A percentile compares a stretch with the other conserved stretches of the same genome.
These are phyloP conservation scores for Uloborus diversus DNA, from an alignment of 1,140 invertebrate genomes.

Conservation along the genomic window DNA sequence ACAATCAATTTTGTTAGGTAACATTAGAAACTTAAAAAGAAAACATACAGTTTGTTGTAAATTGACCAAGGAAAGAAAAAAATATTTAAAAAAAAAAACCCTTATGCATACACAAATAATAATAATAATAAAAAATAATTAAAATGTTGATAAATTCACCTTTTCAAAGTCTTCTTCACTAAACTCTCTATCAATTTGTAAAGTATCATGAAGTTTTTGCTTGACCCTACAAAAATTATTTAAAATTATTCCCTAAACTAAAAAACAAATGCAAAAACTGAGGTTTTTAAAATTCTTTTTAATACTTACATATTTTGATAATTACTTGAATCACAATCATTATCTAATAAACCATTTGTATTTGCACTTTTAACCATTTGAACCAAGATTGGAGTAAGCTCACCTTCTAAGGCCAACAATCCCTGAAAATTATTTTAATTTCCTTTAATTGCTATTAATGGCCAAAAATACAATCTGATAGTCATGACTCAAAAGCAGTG, in stretches of 20 bases:
- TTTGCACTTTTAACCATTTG: conserved; percentile 99
- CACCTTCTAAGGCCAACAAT: conserved; percentile 94
- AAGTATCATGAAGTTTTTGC: conserved; percentile 88
- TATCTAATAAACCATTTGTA: conserved; percentile 97
- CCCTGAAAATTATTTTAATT: conserved; percentile 67
- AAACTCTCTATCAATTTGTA: conserved; percentile 91
- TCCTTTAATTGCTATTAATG: no score
- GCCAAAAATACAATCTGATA: no score
- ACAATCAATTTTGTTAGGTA: no score
- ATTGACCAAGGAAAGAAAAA: neutral
- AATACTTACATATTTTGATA: conserved; percentile 89
- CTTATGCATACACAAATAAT: neutral
- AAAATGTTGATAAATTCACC: conserved; percentile 2
- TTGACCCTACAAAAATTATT: conserved; percentile 80
- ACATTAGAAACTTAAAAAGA: neutral
- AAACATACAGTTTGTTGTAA: neutral
- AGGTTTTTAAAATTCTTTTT: neutral
- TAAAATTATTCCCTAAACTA: neutral
- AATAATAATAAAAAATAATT: neutral
- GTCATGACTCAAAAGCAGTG: no score
- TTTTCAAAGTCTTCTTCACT: conserved; percentile 82
- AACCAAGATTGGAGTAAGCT: conserved; percentile 97
- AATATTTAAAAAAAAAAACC: neutral
- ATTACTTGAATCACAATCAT: conserved; percentile 96
- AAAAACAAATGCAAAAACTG: neutral